Percentiles rank a stretch among this genome's conserved stretches.
phyloP scores from a whole-genome alignment of 2,113 vertebrate species.

The Pomatorhinus ruficollis region DNA sequence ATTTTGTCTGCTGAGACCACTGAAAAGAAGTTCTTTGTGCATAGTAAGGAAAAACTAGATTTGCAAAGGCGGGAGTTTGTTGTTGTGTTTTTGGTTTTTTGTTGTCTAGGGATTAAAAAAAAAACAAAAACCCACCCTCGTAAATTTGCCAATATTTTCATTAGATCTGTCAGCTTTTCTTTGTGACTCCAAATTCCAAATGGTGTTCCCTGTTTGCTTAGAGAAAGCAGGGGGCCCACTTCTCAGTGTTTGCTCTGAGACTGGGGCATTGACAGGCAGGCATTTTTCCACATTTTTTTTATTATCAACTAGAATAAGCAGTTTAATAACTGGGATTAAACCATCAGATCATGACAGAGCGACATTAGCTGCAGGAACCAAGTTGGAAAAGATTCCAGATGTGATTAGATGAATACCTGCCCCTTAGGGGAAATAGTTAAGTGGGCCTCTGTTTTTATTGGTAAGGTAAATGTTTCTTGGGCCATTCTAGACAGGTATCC shows the following conservation, averaged over 20 bases:
- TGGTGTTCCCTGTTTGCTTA: constrained; percentile 2
- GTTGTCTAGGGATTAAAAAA: neutral
- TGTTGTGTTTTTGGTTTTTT: neutral
- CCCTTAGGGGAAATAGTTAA: constrained; percentile 32
- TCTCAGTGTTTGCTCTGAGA: constrained; percentile 27
- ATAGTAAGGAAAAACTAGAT: neutral
- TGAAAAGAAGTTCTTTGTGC: neutral
- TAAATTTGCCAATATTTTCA: constrained; percentile 41
- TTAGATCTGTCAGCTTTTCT: constrained; percentile 31
- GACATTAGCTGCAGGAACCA: constrained; percentile 51
- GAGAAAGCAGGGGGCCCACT: constrained; percentile 7
- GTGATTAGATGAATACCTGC: constrained; percentile 57
- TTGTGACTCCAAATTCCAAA: constrained; percentile 18
- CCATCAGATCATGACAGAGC: constrained; percentile 62
- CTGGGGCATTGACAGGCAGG: constrained; percentile 32
- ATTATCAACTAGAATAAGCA: constrained; percentile 64
- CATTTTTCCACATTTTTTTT: constrained; percentile 53
- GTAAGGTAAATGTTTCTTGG: constrained; percentile 25
- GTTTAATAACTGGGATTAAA: constrained; percentile 71
- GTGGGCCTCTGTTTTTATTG: constrained; percentile 20
- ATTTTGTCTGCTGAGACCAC: constrained; percentile 13
- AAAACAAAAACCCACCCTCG: neutral
- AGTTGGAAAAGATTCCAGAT: constrained; percentile 57
- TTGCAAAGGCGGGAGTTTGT: neutral
- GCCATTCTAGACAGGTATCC: constrained; percentile 21